Base-by-base conservation (phyloP, 1,140 invertebrate genomes). In the Lordiphosa clarofinis region DNA sequence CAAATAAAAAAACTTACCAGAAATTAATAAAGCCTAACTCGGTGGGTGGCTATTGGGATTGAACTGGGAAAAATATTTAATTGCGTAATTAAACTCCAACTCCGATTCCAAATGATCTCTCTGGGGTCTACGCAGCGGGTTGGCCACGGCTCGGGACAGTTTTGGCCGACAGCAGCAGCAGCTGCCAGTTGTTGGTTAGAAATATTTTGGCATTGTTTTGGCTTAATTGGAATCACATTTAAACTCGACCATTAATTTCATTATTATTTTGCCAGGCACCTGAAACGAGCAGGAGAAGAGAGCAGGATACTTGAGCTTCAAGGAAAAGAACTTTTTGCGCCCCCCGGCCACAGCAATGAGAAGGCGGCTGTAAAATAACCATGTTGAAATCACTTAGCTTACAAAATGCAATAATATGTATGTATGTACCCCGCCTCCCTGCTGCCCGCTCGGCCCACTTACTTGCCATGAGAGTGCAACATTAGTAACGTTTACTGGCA, bases 301-400 rank as follows among this genome's bases (percentile, higher is more conserved):
- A 31, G 5, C 5, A 28, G 24, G 4, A 5, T 4, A 28, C 24
- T 28, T 28, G 0, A 7, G 24, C 24, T 46, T 8, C 24, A 31
- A 56, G 46, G 43, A 37, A 44, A 39, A 49, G 57, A 40, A 52
- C 33, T 37, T 47, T 48, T 11, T 31, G 28, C 28, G 5, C 28
- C 28, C 28, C 12, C 13, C 50, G 38, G 36, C 48, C 64, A 58
- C 47, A 49, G 59, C 64, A 70, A 69, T 69, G 54, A 72, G 64
- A 63, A 58, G 58, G 39, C 60, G 66, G 60, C 54, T 56, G 19
- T 55, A 71, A 72, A 59, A 69, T 70, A 72, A 71, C 66, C 63
- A 72, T 71, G 69, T 65, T 65, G 69, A 73, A 73, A 73, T 73
- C 69, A 73, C 69, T 73, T 73, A 71, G 68, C 69, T 73, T 65